phyloP scores from a whole-genome alignment of 2,113 vertebrate genomes.

The Callipepla squamata region DNA sequence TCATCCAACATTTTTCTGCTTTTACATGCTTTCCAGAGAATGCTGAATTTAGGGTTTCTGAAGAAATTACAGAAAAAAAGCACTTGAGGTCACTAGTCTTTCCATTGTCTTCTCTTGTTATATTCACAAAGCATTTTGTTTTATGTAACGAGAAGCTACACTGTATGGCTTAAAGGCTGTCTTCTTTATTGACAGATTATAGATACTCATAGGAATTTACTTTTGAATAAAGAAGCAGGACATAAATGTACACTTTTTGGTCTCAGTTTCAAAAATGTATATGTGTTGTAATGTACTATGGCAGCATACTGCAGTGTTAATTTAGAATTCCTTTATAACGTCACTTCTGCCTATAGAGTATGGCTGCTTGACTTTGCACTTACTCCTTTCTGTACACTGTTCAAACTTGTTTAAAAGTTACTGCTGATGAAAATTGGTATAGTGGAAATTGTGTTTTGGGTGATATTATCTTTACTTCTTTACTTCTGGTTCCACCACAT shows the following conservation, averaged over 20 bases:
- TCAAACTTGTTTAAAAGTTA: background rate
- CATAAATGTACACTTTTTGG: background rate
- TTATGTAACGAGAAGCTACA: background rate
- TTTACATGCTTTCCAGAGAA: background rate
- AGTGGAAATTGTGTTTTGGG: background rate
- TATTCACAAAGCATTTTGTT: background rate
- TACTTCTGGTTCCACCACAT: background rate
- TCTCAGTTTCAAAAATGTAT: background rate
- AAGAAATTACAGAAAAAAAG: background rate
- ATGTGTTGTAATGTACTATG: background rate
- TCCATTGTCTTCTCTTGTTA: background rate
- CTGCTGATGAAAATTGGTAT: background rate
- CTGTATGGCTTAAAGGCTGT: background rate
- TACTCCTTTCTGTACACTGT: background rate
- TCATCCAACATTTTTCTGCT: background rate
- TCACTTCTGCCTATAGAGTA: fast-evolving
- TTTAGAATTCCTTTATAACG: background rate
- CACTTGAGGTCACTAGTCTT: background rate
- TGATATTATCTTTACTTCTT: background rate
- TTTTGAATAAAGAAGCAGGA: background rate
- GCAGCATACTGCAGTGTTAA: fast-evolving
- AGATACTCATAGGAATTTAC: background rate
- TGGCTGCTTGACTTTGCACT: background rate
- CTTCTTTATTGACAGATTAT: background rate
- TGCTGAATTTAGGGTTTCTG: background rate